Percentiles rank a stretch among this genome's conserved stretches.
phyloP scores from a whole-genome alignment of 2,888 invertebrate species.

The Hemicrepidius hirtus region DNA sequence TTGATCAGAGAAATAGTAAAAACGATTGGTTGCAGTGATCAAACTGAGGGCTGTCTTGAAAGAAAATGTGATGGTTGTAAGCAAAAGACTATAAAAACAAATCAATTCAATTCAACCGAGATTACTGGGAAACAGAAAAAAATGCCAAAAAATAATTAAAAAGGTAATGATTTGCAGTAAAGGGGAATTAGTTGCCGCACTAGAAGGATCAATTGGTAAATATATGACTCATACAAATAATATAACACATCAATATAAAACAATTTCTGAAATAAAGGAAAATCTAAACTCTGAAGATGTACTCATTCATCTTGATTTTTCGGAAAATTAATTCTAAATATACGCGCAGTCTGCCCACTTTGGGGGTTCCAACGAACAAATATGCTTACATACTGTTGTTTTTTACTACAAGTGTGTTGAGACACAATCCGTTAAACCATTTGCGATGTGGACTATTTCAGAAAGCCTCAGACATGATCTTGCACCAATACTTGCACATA shows the following conservation, averaged over 20 bases:
- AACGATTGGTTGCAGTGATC: not conserved
- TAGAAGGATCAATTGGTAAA: not conserved
- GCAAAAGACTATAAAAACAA: not conserved
- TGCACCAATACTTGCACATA: conserved; percentile 67
- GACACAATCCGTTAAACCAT: not conserved
- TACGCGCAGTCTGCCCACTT: conserved; percentile 18
- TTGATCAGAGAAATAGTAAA: not conserved
- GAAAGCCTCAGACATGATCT: conserved; percentile 63
- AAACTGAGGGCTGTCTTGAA: not conserved
- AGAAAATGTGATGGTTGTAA: not conserved
- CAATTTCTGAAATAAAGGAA: not conserved
- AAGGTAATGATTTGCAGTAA: not conserved
- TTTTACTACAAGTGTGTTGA: not conserved
- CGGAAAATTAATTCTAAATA: conserved; percentile 32
- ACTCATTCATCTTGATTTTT: conserved; percentile 18
- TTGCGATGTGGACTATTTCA: conserved; percentile 36
- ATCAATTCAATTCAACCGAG: not conserved
- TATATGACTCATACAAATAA: conserved; percentile 8
- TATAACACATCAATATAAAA: conserved; percentile 17
- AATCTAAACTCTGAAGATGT: not conserved
- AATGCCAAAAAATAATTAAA: not conserved
- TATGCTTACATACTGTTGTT: conserved; percentile 16
- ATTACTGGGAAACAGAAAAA: not conserved
- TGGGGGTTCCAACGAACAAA: conserved; percentile 29
- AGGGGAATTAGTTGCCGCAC: not conserved